Evolutionary conservation across 2,888 invertebrate species (phyloP), one percentile per base, ranked within the genome.

Genomic region (Metacarcinus magister): DNA sequence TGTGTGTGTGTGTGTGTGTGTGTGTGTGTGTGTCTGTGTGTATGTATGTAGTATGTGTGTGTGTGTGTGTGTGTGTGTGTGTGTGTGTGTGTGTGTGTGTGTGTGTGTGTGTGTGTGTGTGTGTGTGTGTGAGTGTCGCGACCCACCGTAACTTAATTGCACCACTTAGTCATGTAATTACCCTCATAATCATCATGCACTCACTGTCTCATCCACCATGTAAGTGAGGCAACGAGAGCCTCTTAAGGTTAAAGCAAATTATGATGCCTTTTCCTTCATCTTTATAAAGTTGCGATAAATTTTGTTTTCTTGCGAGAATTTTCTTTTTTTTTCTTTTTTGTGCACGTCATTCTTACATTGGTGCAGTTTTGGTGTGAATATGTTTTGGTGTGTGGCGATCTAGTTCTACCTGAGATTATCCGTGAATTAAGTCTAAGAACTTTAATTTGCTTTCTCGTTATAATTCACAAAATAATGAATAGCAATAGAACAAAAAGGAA

Each of bases 161-260:
- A 23, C 23, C 75, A 75, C 75, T 75, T 75, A 75, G 75, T 75
- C 75, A 75, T 75, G 28, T 75, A 75, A 75, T 75, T 75, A 75
- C 75, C 75, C 75, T 75, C 75, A 75, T 75, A 75, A 75, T 75
- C 75, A 23, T 75, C 75, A 75, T 75, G 28, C 75, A 75, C 75
- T 75, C 75, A 75, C 75, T 75, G 75, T 75, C 75, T 75, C 75
- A 75, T 75, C 75, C 75, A 75, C 8, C 75, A 28, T 75, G 75
- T n/a, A 28, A 8, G 28, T 7, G 75, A 75, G 75, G 75, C 75
- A 75, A 75, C 75, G 75, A 28, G 28, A 75, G 75, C n/a, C 75
- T 7, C 28, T 75, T 75, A 19, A 75, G 75, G 75, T 23, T 75
- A 75, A 75, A 75, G 75, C 28, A 75, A 23, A 23, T 75, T 75